A percentile compares a stretch with the other conserved stretches of the same genome.
These are phyloP conservation scores for Heliornis fulica DNA, from an alignment of 2,113 vertebrate genomes.

Conservation along the genomic window DNA sequence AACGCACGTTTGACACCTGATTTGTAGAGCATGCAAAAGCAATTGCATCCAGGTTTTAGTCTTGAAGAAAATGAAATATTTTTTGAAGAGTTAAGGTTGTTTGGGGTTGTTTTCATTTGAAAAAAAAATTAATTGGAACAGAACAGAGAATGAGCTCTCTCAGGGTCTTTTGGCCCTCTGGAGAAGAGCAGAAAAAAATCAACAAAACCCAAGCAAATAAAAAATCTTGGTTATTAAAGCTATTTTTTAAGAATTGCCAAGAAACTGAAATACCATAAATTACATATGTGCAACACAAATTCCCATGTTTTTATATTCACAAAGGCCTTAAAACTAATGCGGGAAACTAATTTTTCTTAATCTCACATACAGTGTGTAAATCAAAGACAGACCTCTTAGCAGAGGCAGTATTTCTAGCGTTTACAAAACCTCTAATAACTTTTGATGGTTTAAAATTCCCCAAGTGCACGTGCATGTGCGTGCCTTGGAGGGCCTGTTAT, in stretches of 20 bases:
- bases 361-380: neutral
- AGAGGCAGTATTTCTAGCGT: neutral
- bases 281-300: neutral
- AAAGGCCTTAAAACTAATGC: neutral
- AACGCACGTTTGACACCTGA: neutral
- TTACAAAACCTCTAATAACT: neutral
- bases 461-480: neutral
- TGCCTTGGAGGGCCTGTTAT: neutral
- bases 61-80: neutral
- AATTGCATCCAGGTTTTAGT: neutral
- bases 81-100: neutral
- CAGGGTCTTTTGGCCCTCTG: neutral
- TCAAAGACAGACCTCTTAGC: neutral
- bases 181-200: neutral
- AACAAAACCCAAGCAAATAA: neutral
- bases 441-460: neutral
- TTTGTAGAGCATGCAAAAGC: neutral
- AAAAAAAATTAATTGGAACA: neutral
- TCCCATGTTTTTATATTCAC: conserved; percentile 6
- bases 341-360: conserved; percentile 10
- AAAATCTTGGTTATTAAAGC: conserved; percentile 13
- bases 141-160: neutral
- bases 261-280: conserved; percentile 32
- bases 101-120: neutral
- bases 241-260: neutral